These are phyloP conservation scores for Takifugu flavidus DNA, from an alignment of 2,113 vertebrate species.

Conservation along the genomic window DNA sequence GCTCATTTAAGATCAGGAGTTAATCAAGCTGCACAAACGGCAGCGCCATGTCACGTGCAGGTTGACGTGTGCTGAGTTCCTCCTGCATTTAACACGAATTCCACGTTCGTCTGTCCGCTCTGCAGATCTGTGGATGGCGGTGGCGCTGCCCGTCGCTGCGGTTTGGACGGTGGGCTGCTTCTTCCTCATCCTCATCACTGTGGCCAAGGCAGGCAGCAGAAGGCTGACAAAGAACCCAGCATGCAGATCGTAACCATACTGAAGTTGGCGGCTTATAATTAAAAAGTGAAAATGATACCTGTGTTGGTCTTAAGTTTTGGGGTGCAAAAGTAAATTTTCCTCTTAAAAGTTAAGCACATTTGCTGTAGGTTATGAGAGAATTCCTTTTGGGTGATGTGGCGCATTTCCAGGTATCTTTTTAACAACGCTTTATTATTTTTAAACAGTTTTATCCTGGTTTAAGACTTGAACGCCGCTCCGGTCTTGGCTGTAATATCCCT, in stretches of 20 bases:
- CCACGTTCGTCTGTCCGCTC: not conserved
- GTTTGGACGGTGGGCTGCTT: slow-evolving; percentile 67
- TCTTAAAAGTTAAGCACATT: too few species aligned
- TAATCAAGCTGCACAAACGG: too few species aligned
- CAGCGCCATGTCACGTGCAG: not conserved
- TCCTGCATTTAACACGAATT: not conserved
- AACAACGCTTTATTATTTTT: too few species aligned
- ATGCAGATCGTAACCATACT: not conserved
- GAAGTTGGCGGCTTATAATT: slow-evolving; percentile 22
- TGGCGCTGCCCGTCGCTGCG: slow-evolving; percentile 57
- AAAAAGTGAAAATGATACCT: slow-evolving; percentile 5
- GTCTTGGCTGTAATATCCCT: too few species aligned
- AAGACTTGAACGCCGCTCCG: too few species aligned
- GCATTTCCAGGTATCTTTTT: too few species aligned
- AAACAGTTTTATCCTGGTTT: too few species aligned
- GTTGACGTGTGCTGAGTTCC: not conserved
- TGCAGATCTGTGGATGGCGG: slow-evolving; percentile 47
- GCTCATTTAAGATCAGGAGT: too few species aligned
- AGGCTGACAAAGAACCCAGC: slow-evolving; percentile 10
- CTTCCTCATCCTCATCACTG: slow-evolving; percentile 60
- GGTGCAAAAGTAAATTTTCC: too few species aligned
- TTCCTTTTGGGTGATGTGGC: too few species aligned
- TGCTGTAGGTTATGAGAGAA: too few species aligned
- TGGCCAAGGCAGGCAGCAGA: slow-evolving; percentile 62
- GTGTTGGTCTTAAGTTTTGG: too few species aligned